These are phyloP conservation scores for Dascyllus trimaculatus DNA, from an alignment of 2,113 vertebrate genomes.

Conservation along the genomic window DNA sequence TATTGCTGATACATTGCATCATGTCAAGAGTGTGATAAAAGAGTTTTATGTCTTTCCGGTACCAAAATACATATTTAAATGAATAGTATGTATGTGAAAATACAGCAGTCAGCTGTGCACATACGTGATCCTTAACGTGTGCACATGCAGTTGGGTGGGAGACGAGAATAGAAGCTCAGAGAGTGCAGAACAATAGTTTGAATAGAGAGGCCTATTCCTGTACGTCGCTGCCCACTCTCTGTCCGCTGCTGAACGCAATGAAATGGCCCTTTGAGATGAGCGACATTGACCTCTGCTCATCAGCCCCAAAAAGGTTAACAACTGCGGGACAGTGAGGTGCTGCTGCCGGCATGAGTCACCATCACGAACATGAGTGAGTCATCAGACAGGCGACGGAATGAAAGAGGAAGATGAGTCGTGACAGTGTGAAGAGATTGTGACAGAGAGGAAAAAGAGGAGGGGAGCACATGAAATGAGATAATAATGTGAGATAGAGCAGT, in stretches of 20 bases:
- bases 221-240: slow-evolving; percentile 39
- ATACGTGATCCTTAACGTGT: slow-evolving; percentile 31
- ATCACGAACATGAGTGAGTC: slow-evolving; percentile 72
- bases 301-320: slow-evolving; percentile 66
- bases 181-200: slow-evolving; percentile 58
- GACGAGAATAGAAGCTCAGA: slow-evolving; percentile 57
- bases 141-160: slow-evolving; percentile 21
- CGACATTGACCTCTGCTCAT: slow-evolving; percentile 64
- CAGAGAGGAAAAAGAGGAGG: background rate
- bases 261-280: slow-evolving; percentile 67
- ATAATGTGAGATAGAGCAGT: slow-evolving; percentile 20
- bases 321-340: slow-evolving; percentile 56
- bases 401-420: slow-evolving; percentile 52
- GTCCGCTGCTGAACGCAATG: slow-evolving; percentile 51
- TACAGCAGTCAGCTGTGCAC: slow-evolving; percentile 17
- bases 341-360: slow-evolving; percentile 70
- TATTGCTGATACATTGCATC: background rate
- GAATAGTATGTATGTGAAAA: background rate
- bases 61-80: too few species aligned
- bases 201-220: slow-evolving; percentile 53
- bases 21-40: background rate
- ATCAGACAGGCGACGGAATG: slow-evolving; percentile 49
- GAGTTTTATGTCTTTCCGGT: background rate
- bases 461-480: slow-evolving; percentile 12
- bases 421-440: slow-evolving; percentile 47